Percentiles rank a stretch among this genome's conserved stretches.
phyloP scores from a whole-genome alignment of 1,140 invertebrate genomes.

The Acarapis woodi region DNA sequence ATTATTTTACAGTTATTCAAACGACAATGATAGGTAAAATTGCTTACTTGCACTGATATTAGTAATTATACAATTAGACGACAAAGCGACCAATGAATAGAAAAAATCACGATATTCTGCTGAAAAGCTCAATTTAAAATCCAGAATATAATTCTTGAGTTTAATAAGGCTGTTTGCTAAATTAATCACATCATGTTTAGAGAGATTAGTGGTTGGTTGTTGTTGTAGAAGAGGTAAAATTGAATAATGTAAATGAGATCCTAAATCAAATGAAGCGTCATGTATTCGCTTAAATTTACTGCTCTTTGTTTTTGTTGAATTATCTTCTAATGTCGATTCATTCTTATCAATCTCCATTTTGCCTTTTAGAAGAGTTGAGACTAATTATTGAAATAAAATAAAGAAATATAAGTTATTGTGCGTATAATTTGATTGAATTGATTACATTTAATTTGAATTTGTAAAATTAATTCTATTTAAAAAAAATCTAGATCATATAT shows the following conservation, averaged over 20 bases:
- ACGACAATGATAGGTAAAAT: constrained; percentile 8
- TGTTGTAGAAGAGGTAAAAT: background rate
- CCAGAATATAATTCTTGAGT: background rate
- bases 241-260: background rate
- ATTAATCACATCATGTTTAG: constrained; percentile 1
- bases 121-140: constrained; percentile 26
- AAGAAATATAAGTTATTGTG: too few species aligned
- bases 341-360: too few species aligned
- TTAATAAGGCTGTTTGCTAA: background rate
- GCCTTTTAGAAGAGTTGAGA: too few species aligned
- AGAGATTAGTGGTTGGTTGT: background rate
- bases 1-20: too few species aligned
- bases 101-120: constrained; percentile 42
- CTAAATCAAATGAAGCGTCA: background rate
- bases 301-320: too few species aligned
- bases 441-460: too few species aligned
- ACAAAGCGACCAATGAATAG: constrained; percentile 36
- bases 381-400: too few species aligned
- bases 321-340: too few species aligned
- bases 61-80: constrained; percentile 38
- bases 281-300: too few species aligned
- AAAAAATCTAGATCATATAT: too few species aligned
- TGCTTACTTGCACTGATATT: constrained; percentile 34
- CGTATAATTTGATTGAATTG: too few species aligned
- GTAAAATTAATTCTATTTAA: too few species aligned